These are phyloP conservation scores for Agrenia bidenticulata DNA, from an alignment of 2,888 invertebrate species.

Conservation along the genomic window DNA sequence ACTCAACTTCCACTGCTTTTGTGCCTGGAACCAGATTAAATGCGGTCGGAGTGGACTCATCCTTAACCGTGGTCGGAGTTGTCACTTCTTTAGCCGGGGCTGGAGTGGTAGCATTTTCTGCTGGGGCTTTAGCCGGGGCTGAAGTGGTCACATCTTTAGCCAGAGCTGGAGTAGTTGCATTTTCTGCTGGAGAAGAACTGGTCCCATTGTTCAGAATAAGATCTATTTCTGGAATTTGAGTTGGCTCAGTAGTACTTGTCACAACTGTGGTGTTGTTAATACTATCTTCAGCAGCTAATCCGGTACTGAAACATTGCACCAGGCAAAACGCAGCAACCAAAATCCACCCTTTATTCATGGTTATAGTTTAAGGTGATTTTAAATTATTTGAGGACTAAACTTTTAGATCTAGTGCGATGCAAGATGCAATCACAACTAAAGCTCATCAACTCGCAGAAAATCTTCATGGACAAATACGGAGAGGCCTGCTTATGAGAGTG, in stretches of 20 bases:
- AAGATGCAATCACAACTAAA: too few relatives aligned
- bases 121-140: background rate
- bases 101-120: background rate
- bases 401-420: too few relatives aligned
- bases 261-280: constrained; percentile 3
- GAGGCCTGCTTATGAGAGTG: too few relatives aligned
- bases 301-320: too few relatives aligned
- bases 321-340: too few relatives aligned
- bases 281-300: background rate
- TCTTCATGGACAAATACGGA: too few relatives aligned
- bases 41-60: background rate
- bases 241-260: constrained; percentile 11
- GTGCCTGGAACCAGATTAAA: background rate
- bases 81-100: background rate
- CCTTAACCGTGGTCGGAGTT: background rate
- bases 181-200: constrained; percentile 1
- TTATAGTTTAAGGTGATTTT: too few relatives aligned
- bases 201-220: background rate
- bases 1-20: background rate
- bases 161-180: constrained; percentile 1
- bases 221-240: background rate
- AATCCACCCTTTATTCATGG: too few relatives aligned
- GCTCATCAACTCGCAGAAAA: too few relatives aligned
- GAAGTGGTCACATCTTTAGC: background rate
- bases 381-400: too few relatives aligned